Evolutionary conservation across 2,888 invertebrate species (phyloP).

Genomic region (Tigriopus californicus): DNA sequence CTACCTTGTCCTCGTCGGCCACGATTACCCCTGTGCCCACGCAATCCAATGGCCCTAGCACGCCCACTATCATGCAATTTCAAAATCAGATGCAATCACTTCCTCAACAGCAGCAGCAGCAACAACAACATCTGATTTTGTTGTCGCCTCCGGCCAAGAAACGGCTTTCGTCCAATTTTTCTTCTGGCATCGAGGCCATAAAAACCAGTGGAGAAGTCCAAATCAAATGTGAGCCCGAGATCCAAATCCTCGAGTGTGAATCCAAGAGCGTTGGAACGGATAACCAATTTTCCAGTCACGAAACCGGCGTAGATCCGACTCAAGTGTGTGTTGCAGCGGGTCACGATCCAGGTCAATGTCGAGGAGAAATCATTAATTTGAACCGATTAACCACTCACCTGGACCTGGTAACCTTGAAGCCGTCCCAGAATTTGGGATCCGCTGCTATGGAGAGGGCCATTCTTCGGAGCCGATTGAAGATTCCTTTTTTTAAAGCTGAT

Average conservation of each 20-base stretch:
- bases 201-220: neutral
- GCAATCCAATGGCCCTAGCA: too few species aligned
- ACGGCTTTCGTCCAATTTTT: too few species aligned
- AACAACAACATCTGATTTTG: neutral
- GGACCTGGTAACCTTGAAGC: neutral
- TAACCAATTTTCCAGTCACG: too few species aligned
- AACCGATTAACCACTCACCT: constrained; percentile 4
- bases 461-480: neutral
- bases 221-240: constrained; percentile 6
- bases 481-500: constrained; percentile 9
- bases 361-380: neutral
- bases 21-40: neutral
- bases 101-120: constrained; percentile 2
- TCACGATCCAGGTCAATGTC: neutral
- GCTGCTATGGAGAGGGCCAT: constrained; percentile 10
- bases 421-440: neutral
- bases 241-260: neutral
- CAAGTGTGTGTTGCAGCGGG: too few species aligned
- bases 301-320: too few species aligned
- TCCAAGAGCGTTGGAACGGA: too few species aligned
- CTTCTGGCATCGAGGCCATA: neutral
- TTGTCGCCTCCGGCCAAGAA: neutral
- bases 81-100: too few species aligned
- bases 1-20: neutral
- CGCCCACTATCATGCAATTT: too few species aligned